These are phyloP conservation scores for Argyra leucocephala DNA, from an alignment of 2,888 invertebrate species.

Conservation along the genomic window DNA sequence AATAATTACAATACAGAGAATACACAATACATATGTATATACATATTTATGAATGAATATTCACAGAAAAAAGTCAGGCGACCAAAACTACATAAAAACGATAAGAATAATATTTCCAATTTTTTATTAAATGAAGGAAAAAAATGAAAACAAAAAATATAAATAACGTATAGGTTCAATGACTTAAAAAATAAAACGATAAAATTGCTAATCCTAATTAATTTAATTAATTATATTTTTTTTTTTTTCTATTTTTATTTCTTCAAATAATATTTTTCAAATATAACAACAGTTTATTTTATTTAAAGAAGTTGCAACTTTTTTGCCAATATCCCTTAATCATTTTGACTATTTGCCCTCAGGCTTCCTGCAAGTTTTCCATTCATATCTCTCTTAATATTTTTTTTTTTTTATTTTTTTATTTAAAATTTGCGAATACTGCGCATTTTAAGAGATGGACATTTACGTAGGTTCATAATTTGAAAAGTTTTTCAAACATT, in stretches of 20 bases:
- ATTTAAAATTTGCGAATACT: not conserved
- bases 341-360: conserved; percentile 3
- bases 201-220: not conserved
- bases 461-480: not conserved
- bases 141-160: too few species aligned
- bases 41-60: not conserved
- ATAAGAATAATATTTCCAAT: too few species aligned
- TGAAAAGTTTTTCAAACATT: not conserved
- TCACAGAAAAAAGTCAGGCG: not conserved
- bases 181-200: not conserved
- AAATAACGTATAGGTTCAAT: not conserved
- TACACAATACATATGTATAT: not conserved
- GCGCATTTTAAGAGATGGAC: not conserved
- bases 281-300: not conserved
- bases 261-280: not conserved
- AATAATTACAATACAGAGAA: not conserved
- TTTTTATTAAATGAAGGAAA: too few species aligned
- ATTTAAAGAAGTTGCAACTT: not conserved
- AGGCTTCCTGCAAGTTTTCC: conserved; percentile 7
- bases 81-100: not conserved
- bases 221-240: too few species aligned
- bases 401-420: not conserved
- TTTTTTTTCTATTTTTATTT: not conserved
- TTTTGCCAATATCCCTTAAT: conserved; percentile 1
- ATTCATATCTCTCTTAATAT: not conserved